A percentile compares a stretch with the other conserved stretches of the same genome.
Evolutionary conservation across 2,888 invertebrate species (phyloP).

Genomic region (Agrochola lota): DNA sequence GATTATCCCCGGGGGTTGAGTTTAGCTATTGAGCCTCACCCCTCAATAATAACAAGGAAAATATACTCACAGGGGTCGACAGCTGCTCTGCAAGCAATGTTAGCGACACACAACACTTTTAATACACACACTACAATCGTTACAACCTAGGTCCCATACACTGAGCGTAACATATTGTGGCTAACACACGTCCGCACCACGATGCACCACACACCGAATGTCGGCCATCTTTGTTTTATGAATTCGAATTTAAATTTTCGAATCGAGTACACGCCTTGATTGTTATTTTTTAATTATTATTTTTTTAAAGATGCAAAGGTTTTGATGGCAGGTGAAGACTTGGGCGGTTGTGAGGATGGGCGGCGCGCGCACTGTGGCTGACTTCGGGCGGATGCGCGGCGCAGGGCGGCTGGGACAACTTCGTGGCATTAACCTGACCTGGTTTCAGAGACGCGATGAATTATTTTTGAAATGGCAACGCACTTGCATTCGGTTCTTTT

Average conservation of each 20-base stretch:
- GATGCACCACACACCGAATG: conserved; percentile 27
- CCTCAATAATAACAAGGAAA: conserved; percentile 22
- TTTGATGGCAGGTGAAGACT: conserved; percentile 68
- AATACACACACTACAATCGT: conserved; percentile 65
- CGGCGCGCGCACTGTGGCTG: conserved; percentile 73
- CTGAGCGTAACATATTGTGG: conserved; percentile 68
- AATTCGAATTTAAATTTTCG: conserved; percentile 55
- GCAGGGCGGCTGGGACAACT: conserved; percentile 65
- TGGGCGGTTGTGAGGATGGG: conserved; percentile 71
- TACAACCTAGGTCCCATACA: conserved; percentile 67
- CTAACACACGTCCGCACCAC: conserved; percentile 31
- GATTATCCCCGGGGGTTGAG: conserved; percentile 20
- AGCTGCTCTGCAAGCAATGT: conserved; percentile 42
- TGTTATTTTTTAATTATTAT: conserved; percentile 69
- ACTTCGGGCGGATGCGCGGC: conserved; percentile 76
- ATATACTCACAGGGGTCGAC: conserved; percentile 55
- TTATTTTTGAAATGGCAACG: conserved; percentile 88
- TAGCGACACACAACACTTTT: conserved; percentile 65
- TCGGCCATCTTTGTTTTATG: conserved; percentile 63
- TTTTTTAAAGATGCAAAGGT: conserved; percentile 68
- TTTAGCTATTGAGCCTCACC: conserved; percentile 17
- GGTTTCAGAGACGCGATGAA: conserved; percentile 81
- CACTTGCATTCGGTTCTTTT: conserved; percentile 77
- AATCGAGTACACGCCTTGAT: conserved; percentile 65
- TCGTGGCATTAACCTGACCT: conserved; percentile 80